Evolutionary conservation across 2,888 invertebrate species (phyloP), one percentile per base, ranked within the genome.

Genomic region (Ectemnius cavifrons): DNA sequence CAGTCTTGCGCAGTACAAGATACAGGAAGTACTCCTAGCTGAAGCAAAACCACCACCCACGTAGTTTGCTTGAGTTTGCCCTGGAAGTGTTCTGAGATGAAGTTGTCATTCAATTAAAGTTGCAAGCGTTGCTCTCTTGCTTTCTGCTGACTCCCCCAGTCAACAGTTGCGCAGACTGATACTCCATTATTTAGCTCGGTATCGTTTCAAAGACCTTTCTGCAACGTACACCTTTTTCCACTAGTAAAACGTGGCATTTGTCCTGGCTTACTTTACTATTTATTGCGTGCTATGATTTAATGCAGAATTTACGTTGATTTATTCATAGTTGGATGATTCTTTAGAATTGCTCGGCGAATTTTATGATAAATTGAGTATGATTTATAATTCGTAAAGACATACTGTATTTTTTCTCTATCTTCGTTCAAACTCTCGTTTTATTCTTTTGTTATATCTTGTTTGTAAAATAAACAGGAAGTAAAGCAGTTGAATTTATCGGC

Each of bases 101-200:
- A 52, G 52, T 52, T 52, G 16, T 52, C 52, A 52, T 52, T 52
- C 52, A 14, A 52, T 52, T 52, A 52, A 52, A 52, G 52, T 52
- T 52, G 52, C 16, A 16, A 52, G 52, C 16, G 16, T 16, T 52
- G 16, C 16, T 52, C n/a, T 14, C n/a, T 52, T 52, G 52, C 16
- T 52, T 52, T 11, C 52, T 14, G 52, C n/a, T 52, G 52, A 52
- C 52, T 52, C 5, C 37, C 37, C 37, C 11, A 37, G 37, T 37
- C 37, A 37, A 37, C 37, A 37, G 52, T 52, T 52, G 52, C 52
- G n/a, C 52, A 14, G 52, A 16, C 37, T 37, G 37, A 37, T 11
- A 37, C 37, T 37, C 37, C 37, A 52, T 16, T 52, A 16, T 52
- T 52, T 52, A 16, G n/a, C 52, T 14, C 16, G 13, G 5, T 13